Percentiles rank a stretch among this genome's conserved stretches.
phyloP scores from a whole-genome alignment of 2,888 invertebrate species.

The Hofmannophila pseudospretella region DNA sequence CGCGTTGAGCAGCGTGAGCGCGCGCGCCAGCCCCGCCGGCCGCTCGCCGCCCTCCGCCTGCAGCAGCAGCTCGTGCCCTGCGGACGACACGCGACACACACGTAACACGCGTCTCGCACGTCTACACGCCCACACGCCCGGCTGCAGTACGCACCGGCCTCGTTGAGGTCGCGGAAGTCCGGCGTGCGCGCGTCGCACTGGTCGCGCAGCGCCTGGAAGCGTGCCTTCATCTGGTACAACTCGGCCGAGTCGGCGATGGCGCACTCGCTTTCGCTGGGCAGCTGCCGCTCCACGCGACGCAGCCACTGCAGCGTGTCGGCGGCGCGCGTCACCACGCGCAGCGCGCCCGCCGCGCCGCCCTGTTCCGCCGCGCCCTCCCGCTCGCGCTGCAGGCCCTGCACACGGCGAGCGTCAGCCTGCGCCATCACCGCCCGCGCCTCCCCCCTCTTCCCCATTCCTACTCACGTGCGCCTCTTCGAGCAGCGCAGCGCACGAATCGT shows the following conservation, averaged over 20 bases:
- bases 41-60: slow-evolving; percentile 26
- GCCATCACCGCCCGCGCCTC: slow-evolving; percentile 50
- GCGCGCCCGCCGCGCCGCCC: background rate
- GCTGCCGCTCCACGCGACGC: slow-evolving; percentile 77
- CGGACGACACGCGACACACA: background rate
- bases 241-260: slow-evolving; percentile 81
- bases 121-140: background rate
- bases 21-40: slow-evolving; percentile 67
- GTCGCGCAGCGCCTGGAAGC: slow-evolving; percentile 81
- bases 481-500: background rate
- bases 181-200: slow-evolving; percentile 82
- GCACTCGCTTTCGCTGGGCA: slow-evolving; percentile 77
- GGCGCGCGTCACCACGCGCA: slow-evolving; percentile 40
- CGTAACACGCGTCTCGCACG: too few relatives aligned
- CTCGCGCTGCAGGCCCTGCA: slow-evolving; percentile 60
- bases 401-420: slow-evolving; percentile 61
- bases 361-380: slow-evolving; percentile 39
- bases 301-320: slow-evolving; percentile 78
- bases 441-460: slow-evolving; percentile 21
- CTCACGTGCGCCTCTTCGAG: background rate
- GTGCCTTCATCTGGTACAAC: slow-evolving; percentile 83
- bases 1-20: slow-evolving; percentile 83
- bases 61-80: slow-evolving; percentile 80
- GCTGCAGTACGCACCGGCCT: slow-evolving; percentile 62
- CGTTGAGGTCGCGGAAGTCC: slow-evolving; percentile 83